Percentiles rank a stretch among this genome's conserved stretches.
Conservation (phyloP, 1,140 invertebrate genomes). For the Palaemon carinicauda region DNA sequence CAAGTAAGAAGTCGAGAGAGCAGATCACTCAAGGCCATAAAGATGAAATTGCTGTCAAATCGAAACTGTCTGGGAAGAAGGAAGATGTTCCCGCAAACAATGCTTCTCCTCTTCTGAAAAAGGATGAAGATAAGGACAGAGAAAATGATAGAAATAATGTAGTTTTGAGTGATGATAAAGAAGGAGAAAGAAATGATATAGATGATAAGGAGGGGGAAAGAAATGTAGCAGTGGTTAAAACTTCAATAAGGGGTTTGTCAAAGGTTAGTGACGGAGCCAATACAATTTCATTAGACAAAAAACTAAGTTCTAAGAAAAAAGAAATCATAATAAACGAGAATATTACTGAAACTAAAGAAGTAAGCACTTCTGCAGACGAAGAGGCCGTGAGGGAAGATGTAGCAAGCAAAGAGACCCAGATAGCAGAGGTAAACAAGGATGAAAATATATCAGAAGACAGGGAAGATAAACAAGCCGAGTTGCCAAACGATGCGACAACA, state of each 20-base stretch:
- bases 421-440: not conserved
- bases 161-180: not conserved
- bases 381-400: not conserved
- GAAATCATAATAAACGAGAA: not conserved
- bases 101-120: not conserved
- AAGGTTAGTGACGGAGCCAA: too few species aligned
- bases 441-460: not conserved
- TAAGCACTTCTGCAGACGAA: not conserved
- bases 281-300: not conserved
- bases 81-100: not conserved
- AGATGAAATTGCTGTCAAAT: constrained; percentile 29
- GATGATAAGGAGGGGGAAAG: not conserved
- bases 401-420: not conserved
- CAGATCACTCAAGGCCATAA: not conserved
- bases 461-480: not conserved
- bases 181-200: not conserved
- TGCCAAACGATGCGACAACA: not conserved
- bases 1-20: not conserved
- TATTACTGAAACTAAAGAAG: not conserved
- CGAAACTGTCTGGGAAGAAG: not conserved
- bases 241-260: too few species aligned
- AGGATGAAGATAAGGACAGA: not conserved
- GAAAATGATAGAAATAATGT: too few species aligned
- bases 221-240: not conserved
- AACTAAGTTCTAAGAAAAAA: not conserved